A percentile compares a stretch with the other conserved stretches of the same genome.
Evolutionary conservation across 2,797 vertebrate genomes (phyloP).

Genomic region (Heterohyrax brucei): DNA sequence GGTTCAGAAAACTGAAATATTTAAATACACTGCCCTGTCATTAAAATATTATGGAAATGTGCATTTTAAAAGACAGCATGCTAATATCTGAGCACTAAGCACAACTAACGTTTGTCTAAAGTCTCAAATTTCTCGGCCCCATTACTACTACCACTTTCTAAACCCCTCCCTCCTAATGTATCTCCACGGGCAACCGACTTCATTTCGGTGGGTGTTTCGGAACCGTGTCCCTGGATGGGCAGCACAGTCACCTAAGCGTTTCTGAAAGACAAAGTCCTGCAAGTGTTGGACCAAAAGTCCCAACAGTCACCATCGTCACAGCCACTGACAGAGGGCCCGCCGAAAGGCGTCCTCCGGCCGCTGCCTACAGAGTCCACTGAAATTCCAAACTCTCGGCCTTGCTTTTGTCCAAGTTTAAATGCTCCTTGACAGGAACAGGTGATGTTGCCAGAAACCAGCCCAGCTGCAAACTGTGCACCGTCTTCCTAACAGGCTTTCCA

Average conservation of each 20-base stretch:
- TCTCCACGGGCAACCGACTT: not conserved
- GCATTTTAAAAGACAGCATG: not conserved
- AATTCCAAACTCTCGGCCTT: constrained; percentile 25
- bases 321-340: not conserved
- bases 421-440: constrained; percentile 66
- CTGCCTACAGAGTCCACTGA: not conserved
- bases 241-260: not conserved
- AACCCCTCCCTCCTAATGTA: not conserved
- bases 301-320: not conserved
- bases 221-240: not conserved
- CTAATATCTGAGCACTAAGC: constrained; percentile 44
- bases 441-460: constrained; percentile 43
- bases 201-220: not conserved
- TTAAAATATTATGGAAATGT: constrained; percentile 11
- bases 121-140: not conserved
- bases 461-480: not conserved
- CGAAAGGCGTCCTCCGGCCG: not conserved
- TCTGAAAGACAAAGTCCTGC: constrained; percentile 15
- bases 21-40: not conserved
- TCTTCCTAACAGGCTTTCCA: constrained; percentile 70
- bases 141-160: not conserved
- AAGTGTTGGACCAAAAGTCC: not conserved
- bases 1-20: constrained; percentile 8
- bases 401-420: constrained; percentile 72
- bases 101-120: not conserved